A percentile compares a stretch with the other conserved stretches of the same genome.
phyloP scores from a whole-genome alignment of 2,797 vertebrate species.

The Lepilemur ruficaudatus region DNA sequence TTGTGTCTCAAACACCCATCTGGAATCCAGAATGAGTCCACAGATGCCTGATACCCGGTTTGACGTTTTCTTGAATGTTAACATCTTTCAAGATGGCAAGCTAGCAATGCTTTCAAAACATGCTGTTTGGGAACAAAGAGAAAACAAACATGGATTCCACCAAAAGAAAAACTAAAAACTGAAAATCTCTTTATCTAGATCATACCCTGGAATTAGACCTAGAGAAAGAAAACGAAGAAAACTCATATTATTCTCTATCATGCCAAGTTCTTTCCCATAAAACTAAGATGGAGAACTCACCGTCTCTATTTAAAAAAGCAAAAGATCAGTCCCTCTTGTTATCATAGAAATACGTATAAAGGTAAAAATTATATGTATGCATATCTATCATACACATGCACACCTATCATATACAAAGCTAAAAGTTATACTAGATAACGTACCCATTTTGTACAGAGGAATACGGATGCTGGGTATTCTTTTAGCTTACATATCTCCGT shows the following conservation, averaged over 20 bases:
- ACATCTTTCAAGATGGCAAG: not conserved
- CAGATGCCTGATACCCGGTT: not conserved
- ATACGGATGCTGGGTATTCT: not conserved
- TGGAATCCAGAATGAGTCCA: conserved; percentile 70
- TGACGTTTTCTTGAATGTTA: conserved; percentile 56
- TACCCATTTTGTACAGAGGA: not conserved
- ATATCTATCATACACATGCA: not conserved
- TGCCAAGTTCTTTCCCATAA: not conserved
- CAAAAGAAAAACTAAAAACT: not conserved
- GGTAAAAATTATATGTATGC: not conserved
- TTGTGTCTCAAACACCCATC: conserved; percentile 59
- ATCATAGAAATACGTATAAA: not conserved
- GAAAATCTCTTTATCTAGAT: not conserved
- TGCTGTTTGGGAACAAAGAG: conserved; percentile 20
- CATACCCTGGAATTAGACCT: not conserved
- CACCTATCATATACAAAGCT: not conserved
- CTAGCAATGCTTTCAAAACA: not conserved
- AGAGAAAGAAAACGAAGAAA: conserved; percentile 9
- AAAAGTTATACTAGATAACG: not conserved
- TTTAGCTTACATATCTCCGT: not conserved
- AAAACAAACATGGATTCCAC: not conserved
- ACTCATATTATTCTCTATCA: not conserved
- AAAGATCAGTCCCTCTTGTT: not conserved
- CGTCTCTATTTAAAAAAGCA: not conserved
- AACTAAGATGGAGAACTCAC: not conserved